These are phyloP conservation scores for Acropora yongei DNA, from an alignment of 64 coral and sea anemone species.

Conservation along the genomic window DNA sequence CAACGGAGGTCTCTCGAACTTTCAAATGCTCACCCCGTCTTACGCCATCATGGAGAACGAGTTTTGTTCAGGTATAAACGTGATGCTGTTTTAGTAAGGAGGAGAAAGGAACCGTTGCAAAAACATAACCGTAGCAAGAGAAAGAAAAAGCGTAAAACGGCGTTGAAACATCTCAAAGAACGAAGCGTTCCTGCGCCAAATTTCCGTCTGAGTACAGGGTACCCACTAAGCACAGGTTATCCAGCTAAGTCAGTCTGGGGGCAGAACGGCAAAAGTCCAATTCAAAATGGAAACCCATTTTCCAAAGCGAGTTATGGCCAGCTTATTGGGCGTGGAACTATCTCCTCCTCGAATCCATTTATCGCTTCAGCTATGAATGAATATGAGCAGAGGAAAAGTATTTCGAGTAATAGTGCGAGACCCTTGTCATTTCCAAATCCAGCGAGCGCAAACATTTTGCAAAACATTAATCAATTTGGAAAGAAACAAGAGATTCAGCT, in stretches of 20 bases:
- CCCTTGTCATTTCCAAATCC: neutral
- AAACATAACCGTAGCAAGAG: neutral
- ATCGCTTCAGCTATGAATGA: neutral
- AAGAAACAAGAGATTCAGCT: neutral
- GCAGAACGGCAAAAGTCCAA: neutral
- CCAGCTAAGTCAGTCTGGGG: neutral
- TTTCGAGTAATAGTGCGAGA: neutral
- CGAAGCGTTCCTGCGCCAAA: neutral
- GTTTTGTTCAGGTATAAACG: slow-evolving; percentile 33
- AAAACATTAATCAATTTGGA: neutral
- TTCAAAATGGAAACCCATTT: neutral
- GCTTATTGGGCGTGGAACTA: neutral
- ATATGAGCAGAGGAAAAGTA: neutral
- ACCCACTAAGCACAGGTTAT: neutral
- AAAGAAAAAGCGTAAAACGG: neutral
- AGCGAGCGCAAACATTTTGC: neutral
- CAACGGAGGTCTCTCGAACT: neutral
- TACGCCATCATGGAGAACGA: neutral
- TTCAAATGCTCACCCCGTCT: neutral
- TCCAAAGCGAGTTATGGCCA: neutral
- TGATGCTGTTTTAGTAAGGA: neutral
- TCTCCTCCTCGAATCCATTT: neutral
- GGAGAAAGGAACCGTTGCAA: neutral
- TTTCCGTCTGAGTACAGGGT: neutral
- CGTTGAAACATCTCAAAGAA: neutral